Evolutionary conservation across 2,113 vertebrate genomes (phyloP), one percentile per base, ranked within the genome.

Genomic region (Todiramphus chloris): DNA sequence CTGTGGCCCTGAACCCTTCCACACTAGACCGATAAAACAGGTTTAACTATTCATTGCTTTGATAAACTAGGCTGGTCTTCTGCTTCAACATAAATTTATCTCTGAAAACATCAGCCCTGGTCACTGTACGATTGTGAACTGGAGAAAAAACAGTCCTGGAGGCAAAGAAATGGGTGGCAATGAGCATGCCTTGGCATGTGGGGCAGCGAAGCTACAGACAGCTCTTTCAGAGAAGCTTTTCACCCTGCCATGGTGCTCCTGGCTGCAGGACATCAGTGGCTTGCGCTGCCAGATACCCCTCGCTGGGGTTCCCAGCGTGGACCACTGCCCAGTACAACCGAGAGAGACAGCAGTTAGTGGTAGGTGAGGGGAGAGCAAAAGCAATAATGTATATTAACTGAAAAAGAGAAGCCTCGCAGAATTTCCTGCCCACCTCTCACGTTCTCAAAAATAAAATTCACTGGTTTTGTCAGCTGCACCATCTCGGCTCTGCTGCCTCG

Each of bases 381-480:
- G 59, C 14, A 18, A 3, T n/a, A 56, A 77, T 1, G 14, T 35
- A 6, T 11, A 30, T 30, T 27, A 64, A 39, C 70, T 51, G 62
- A 86, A 94, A 93, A 94, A 56, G 77, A 96, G 84, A 96, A 95
- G 89, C 91, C 77, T 70, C 69, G 70, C 13, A 1, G 27, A 16
- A 5, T 84, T 96, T 97, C 95, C 94, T 84, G 86, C 80, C 59
- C 28, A 59, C n/a, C 51, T 80, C 53, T 90, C 35, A 31, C 0
- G 0, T 24, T 80, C 63, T 89, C 19, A 9, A 89, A 95, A 92
- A 93, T 48, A 83, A 86, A 85, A 20, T 51, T n/a, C 7, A 1
- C 58, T 10, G 55, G 2, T 75, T 84, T 82, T 86, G 72, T 55
- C 89, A 81, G 66, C 35, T 68, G 87, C 1, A 0, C 12, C 43